These are phyloP conservation scores for Calliphora vicina DNA, from an alignment of 1,140 invertebrate genomes.

Conservation along the genomic window DNA sequence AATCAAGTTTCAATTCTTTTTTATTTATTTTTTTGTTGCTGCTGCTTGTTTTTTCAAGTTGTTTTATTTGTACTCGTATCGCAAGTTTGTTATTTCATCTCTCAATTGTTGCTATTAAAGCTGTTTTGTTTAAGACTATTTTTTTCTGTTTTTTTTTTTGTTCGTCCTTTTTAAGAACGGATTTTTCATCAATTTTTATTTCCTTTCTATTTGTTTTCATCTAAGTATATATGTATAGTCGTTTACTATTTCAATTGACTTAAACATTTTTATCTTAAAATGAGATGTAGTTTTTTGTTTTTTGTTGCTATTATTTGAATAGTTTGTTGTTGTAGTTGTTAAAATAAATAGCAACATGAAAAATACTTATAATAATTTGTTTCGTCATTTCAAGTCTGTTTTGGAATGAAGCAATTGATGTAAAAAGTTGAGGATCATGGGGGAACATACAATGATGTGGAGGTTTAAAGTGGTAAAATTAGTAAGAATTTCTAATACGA, in stretches of 20 bases:
- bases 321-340: neutral
- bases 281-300: neutral
- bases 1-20: neutral
- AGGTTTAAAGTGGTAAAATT: too few relatives aligned
- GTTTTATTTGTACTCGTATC: neutral
- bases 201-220: neutral
- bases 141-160: neutral
- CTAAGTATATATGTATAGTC: neutral
- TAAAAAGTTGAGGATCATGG: too few relatives aligned
- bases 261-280: too few relatives aligned
- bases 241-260: neutral
- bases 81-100: neutral
- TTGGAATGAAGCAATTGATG: too few relatives aligned
- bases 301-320: neutral
- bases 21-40: neutral
- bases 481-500: too few relatives aligned
- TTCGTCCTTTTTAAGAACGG: neutral
- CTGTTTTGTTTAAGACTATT: neutral
- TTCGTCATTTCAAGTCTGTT: too few relatives aligned
- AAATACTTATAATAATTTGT: too few relatives aligned
- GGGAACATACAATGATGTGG: too few relatives aligned
- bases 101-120: neutral
- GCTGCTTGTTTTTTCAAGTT: neutral
- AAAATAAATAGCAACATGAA: too few relatives aligned
- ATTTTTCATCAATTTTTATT: neutral